phyloP scores from a whole-genome alignment of 2,113 vertebrate species.

The Boulengeromyrus knoepffleri region DNA sequence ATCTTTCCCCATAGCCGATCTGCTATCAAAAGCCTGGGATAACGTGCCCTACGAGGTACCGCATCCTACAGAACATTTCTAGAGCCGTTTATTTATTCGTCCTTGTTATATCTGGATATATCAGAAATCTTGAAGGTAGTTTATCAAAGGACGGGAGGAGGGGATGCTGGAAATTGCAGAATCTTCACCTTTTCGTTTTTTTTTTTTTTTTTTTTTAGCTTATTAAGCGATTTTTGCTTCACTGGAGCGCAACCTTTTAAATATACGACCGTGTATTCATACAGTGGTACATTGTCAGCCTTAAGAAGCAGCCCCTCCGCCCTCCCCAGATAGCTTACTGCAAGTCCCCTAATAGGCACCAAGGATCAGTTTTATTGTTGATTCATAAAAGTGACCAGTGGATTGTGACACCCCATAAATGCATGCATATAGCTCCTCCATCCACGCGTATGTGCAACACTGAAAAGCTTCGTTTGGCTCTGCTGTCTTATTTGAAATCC shows the following conservation, averaged over 20 bases:
- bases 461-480: neutral
- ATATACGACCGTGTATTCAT: neutral
- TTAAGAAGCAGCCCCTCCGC: neutral
- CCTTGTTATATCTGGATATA: slow-evolving; percentile 72
- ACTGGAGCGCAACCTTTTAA: neutral
- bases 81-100: slow-evolving; percentile 87
- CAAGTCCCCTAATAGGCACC: neutral
- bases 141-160: slow-evolving; percentile 55
- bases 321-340: neutral
- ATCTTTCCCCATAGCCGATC: slow-evolving; percentile 78
- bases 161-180: slow-evolving; percentile 43
- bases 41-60: slow-evolving; percentile 91
- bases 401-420: neutral
- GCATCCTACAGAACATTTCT: slow-evolving; percentile 81
- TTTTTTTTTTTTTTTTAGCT: neutral
- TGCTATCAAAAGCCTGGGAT: slow-evolving; percentile 90
- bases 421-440: neutral
- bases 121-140: slow-evolving; percentile 73
- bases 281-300: neutral
- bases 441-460: neutral
- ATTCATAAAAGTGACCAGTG: neutral
- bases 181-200: slow-evolving; percentile 52
- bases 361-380: slow-evolving; percentile 1
- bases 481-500: neutral
- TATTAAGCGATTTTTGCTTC: slow-evolving; percentile 1